Evolutionary conservation across 2,113 vertebrate species (phyloP).

Genomic region (Loxodonta africana): DNA sequence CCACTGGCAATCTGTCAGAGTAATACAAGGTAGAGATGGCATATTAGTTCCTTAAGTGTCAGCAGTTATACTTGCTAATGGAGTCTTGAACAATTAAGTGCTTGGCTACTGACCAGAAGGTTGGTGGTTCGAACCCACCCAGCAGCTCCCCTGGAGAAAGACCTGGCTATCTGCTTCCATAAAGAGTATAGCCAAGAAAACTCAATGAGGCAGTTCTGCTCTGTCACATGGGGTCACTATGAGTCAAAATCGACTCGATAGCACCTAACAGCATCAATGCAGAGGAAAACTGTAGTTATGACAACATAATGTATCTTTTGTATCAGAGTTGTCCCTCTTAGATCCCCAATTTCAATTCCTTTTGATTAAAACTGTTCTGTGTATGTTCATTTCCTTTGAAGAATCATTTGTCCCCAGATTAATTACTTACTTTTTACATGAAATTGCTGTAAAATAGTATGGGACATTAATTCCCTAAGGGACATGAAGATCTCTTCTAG

Average conservation of each 20-base stretch:
- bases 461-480: not conserved
- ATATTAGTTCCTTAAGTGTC: not conserved
- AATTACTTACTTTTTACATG: not conserved
- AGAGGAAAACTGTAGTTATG: conserved; percentile 16
- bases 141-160: no score
- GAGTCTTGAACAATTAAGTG: not conserved
- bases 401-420: not conserved
- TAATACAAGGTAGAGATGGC: not conserved
- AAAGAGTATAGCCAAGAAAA: no score
- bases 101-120: no score
- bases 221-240: no score
- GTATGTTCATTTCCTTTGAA: not conserved
- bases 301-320: not conserved
- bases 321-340: not conserved
- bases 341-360: not conserved
- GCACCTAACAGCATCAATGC: no score
- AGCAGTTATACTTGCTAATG: conserved; percentile 40
- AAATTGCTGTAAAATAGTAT: not conserved
- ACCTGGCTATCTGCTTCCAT: no score
- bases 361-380: not conserved
- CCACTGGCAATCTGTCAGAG: conserved; percentile 22
- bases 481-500: not conserved
- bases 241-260: no score
- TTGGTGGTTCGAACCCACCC: no score
- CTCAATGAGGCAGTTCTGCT: no score